Evolutionary conservation across 2,888 invertebrate genomes (phyloP).

Genomic region (Catotricha subobsoleta): DNA sequence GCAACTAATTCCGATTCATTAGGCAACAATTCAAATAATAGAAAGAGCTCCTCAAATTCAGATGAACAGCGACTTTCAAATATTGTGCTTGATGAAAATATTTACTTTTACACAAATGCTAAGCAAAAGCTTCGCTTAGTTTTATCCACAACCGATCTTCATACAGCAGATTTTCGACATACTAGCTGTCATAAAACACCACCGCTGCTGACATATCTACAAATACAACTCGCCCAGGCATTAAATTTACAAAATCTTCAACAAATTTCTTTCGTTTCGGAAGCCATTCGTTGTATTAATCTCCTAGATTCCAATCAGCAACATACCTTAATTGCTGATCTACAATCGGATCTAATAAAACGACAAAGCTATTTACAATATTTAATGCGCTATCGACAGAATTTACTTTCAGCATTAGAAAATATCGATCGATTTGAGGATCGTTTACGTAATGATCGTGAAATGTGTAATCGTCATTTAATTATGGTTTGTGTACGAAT

Average conservation of each 20-base stretch:
- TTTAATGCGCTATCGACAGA: slow-evolving; percentile 61
- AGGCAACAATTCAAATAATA: slow-evolving; percentile 18
- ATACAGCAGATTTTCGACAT: slow-evolving; percentile 43
- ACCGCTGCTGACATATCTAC: slow-evolving; percentile 45
- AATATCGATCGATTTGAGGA: slow-evolving; percentile 45
- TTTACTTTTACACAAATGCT: slow-evolving; percentile 20
- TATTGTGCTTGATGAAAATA: slow-evolving; percentile 17
- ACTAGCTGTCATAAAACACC: slow-evolving; percentile 30
- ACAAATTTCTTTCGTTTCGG: slow-evolving; percentile 60
- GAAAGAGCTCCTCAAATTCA: background rate
- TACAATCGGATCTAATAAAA: slow-evolving; percentile 57
- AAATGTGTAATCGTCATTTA: slow-evolving; percentile 53
- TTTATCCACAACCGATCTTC: slow-evolving; percentile 70
- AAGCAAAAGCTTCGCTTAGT: slow-evolving; percentile 83
- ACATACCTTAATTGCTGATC: slow-evolving; percentile 49
- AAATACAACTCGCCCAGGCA: slow-evolving; percentile 64
- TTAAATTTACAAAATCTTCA: slow-evolving; percentile 60
- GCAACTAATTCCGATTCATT: slow-evolving; percentile 30
- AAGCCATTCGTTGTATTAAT: slow-evolving; percentile 61
- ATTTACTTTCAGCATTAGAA: slow-evolving; percentile 53
- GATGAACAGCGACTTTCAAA: background rate
- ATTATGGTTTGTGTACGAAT: slow-evolving; percentile 58
- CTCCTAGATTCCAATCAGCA: slow-evolving; percentile 53
- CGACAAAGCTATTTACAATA: slow-evolving; percentile 69
- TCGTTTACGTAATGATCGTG: slow-evolving; percentile 47